These are phyloP conservation scores for Lipophrys pholis DNA, from an alignment of 2,113 vertebrate species.

Conservation along the genomic window DNA sequence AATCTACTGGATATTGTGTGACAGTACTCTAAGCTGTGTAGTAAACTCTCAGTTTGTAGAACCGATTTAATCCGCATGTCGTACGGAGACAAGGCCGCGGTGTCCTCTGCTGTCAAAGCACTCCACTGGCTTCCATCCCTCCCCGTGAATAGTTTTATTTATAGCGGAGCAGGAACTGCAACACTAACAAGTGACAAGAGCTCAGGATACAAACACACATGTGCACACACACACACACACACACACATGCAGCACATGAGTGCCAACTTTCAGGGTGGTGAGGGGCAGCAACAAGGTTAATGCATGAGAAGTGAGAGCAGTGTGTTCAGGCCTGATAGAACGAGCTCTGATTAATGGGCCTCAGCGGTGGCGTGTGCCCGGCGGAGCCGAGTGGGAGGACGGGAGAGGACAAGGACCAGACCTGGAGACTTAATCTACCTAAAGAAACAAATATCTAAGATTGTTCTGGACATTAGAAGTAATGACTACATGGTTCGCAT, in stretches of 20 bases:
- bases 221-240: background rate
- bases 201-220: slow-evolving; percentile 44
- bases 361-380: slow-evolving; percentile 74
- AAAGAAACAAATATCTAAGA: slow-evolving; percentile 29
- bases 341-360: slow-evolving; percentile 78
- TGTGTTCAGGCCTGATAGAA: slow-evolving; percentile 53
- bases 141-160: slow-evolving; percentile 80
- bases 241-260: slow-evolving; percentile 26
- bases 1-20: background rate
- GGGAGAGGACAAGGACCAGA: slow-evolving; percentile 23
- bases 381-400: slow-evolving; percentile 47
- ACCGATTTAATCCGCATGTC: slow-evolving; percentile 69
- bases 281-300: slow-evolving; percentile 70
- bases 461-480: slow-evolving; percentile 10
- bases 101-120: slow-evolving; percentile 82
- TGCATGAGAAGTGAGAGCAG: slow-evolving; percentile 40
- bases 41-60: slow-evolving; percentile 44
- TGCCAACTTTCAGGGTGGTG: slow-evolving; percentile 60
- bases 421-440: slow-evolving; percentile 23
- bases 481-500: background rate
- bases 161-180: slow-evolving; percentile 68
- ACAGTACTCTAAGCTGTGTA: background rate
- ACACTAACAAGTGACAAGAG: slow-evolving; percentile 72
- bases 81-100: slow-evolving; percentile 74
- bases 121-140: slow-evolving; percentile 76